Evolutionary conservation across 2,113 vertebrate species (phyloP).

Genomic region (Alligator mississippiensis): DNA sequence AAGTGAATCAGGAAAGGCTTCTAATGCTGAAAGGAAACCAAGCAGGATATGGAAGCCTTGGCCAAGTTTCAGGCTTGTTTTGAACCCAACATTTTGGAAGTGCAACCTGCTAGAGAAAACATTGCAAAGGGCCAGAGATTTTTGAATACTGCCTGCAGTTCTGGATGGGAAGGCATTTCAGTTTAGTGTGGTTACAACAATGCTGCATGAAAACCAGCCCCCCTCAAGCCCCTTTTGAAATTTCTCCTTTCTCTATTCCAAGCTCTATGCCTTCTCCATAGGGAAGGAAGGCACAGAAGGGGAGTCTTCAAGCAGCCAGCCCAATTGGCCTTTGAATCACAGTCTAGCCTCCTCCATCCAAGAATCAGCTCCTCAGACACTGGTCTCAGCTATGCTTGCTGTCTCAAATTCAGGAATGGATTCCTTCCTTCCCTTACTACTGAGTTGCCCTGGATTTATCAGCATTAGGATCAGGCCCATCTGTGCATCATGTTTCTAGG

Average conservation of each 20-base stretch:
- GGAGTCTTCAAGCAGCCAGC: background rate
- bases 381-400: background rate
- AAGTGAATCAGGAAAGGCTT: background rate
- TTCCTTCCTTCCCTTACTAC: background rate
- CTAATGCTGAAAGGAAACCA: background rate
- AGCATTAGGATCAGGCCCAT: background rate
- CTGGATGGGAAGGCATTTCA: background rate
- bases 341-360: background rate
- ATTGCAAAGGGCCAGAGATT: background rate
- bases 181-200: background rate
- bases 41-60: constrained; percentile 25
- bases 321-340: background rate
- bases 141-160: background rate
- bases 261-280: background rate
- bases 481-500: background rate
- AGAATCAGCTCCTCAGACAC: background rate
- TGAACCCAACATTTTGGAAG: background rate
- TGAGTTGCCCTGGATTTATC: background rate
- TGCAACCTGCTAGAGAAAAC: background rate
- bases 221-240: background rate
- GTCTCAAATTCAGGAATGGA: background rate
- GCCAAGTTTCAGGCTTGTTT: background rate
- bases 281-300: background rate
- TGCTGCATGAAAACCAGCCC: background rate
- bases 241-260: background rate